Conservation (phyloP, 2,888 invertebrate genomes). For the Campoletis raptor region DNA sequence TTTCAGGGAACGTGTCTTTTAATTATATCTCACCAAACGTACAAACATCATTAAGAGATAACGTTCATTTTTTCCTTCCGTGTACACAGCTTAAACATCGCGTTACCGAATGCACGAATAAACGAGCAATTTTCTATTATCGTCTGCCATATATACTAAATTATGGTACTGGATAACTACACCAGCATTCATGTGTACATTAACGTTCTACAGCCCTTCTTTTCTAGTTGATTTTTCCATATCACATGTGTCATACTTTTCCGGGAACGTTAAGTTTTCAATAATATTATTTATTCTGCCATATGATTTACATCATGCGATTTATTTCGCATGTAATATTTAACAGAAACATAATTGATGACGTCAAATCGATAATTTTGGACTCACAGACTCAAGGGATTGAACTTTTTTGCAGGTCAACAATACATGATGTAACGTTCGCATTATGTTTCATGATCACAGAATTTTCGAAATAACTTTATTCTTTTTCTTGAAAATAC, state of each 20-base stretch:
- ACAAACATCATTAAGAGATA: constrained; percentile 4
- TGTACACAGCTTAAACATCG: constrained; percentile 11
- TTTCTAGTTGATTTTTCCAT: constrained; percentile 37
- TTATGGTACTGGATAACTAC: constrained; percentile 13
- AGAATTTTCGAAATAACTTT: not conserved
- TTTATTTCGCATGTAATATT: not conserved
- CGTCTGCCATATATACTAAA: constrained; percentile 4
- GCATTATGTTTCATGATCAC: no score
- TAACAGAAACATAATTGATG: not conserved
- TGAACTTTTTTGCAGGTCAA: not conserved
- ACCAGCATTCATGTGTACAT: not conserved
- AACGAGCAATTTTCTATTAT: constrained; percentile 18
- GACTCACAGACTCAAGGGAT: not conserved
- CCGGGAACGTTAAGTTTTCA: not conserved
- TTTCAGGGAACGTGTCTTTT: not conserved
- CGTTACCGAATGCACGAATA: not conserved
- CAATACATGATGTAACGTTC: not conserved
- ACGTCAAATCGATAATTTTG: not conserved
- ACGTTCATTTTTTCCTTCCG: not conserved
- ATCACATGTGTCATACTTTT: constrained; percentile 6
- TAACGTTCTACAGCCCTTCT: not conserved
- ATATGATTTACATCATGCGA: constrained; percentile 28
- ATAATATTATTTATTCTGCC: not conserved
- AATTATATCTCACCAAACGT: constrained; percentile 6
- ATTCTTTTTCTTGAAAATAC: not conserved